phyloP scores from a whole-genome alignment of 2,888 invertebrate species.

The Pardosa pseudoannulata region DNA sequence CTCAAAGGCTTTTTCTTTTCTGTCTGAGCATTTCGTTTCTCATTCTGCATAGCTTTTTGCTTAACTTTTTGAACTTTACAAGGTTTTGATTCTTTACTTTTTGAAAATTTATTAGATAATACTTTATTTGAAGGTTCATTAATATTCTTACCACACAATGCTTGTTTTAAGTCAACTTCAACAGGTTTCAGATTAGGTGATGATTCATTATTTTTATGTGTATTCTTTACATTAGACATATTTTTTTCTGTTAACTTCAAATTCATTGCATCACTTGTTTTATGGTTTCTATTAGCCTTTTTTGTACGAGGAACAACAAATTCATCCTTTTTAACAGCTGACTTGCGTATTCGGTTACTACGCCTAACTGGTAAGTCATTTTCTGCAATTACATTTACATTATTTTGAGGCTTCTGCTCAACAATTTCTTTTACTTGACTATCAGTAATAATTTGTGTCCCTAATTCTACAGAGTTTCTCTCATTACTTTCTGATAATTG shows the following conservation, averaged over 20 bases:
- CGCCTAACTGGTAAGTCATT: conserved; percentile 48
- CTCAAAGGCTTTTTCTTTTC: not conserved
- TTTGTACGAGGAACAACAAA: not conserved
- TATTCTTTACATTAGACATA: not conserved
- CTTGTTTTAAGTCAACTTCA: not conserved
- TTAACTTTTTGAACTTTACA: not conserved
- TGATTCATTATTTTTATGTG: not conserved
- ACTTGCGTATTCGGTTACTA: conserved; percentile 38
- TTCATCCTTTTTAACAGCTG: conserved; percentile 32
- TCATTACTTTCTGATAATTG: not conserved
- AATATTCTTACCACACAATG: not conserved
- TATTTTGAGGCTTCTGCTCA: not conserved
- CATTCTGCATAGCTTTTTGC: not conserved
- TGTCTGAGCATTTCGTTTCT: not conserved
- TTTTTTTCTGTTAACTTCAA: not conserved
- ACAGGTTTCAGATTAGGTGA: too few relatives aligned
- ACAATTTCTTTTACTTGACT: conserved; percentile 6
- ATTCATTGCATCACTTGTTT: not conserved
- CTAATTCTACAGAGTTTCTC: not conserved
- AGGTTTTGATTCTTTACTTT: not conserved
- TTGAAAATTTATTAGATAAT: not conserved
- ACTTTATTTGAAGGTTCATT: not conserved
- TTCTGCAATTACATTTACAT: not conserved
- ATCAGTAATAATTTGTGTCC: not conserved
- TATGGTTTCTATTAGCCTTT: conserved; percentile 24